Evolutionary conservation across 2,888 invertebrate genomes (phyloP).

Genomic region (Dryocosmus kuriphilus): DNA sequence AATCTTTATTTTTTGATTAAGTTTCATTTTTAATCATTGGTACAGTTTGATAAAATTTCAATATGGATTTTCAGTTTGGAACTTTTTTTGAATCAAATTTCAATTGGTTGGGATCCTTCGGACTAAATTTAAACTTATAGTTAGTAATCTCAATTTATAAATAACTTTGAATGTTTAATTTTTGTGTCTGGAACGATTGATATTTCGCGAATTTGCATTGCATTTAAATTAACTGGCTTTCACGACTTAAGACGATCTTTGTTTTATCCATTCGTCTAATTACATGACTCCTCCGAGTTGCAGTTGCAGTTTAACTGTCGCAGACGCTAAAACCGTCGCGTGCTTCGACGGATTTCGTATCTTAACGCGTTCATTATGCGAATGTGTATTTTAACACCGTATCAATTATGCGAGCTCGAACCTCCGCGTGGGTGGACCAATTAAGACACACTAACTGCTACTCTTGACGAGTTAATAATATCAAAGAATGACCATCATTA

Average conservation of each 20-base stretch:
- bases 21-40: too few relatives aligned
- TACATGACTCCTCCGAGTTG: constrained; percentile 51
- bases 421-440: constrained; percentile 56
- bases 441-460: constrained; percentile 46
- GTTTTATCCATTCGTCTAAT: constrained; percentile 55
- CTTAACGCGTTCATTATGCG: constrained; percentile 62
- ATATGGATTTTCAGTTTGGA: too few relatives aligned
- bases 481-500: background rate
- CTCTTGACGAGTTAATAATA: constrained; percentile 12
- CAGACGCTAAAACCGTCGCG: constrained; percentile 44
- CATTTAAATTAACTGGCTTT: constrained; percentile 3
- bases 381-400: constrained; percentile 53
- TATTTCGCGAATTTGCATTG: constrained; percentile 7
- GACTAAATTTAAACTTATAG: background rate
- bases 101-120: background rate
- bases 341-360: constrained; percentile 61
- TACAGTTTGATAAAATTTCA: too few relatives aligned
- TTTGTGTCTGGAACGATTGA: background rate
- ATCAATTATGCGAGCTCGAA: constrained; percentile 54
- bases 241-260: background rate
- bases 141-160: background rate
- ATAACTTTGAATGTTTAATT: background rate
- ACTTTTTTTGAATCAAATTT: too few relatives aligned
- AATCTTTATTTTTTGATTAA: too few relatives aligned
- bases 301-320: constrained; percentile 12